Conservation (phyloP, 2,888 invertebrate species). For the Actias luna region DNA sequence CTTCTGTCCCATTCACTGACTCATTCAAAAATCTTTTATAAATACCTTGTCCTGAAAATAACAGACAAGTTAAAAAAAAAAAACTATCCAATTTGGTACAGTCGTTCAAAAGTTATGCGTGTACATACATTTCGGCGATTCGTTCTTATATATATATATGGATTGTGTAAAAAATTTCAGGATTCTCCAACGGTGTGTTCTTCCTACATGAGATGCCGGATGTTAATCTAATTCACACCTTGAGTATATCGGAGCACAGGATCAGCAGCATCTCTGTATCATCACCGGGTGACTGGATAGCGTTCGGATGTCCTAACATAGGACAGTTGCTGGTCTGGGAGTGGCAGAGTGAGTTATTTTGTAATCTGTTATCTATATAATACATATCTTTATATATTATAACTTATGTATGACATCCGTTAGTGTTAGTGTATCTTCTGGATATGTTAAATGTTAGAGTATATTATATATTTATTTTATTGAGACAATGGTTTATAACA, state of each 20-base stretch:
- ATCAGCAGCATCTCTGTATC: constrained; percentile 93
- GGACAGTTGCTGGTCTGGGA: constrained; percentile 99
- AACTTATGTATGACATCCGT: too few relatives aligned
- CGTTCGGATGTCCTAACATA: constrained; percentile 92
- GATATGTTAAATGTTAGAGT: too few relatives aligned
- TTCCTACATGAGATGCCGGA: constrained; percentile 97
- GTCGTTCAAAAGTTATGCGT: too few relatives aligned
- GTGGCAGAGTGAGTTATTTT: constrained; percentile 91
- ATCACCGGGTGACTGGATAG: constrained; percentile 96
- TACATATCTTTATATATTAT: neutral
- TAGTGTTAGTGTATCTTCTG: too few relatives aligned
- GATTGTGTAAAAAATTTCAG: constrained; percentile 60
- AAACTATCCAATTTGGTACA: too few relatives aligned
- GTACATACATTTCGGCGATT: too few relatives aligned
- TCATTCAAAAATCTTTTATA: too few relatives aligned
- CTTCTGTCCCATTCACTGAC: too few relatives aligned
- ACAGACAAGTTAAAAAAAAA: too few relatives aligned
- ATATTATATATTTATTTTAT: too few relatives aligned
- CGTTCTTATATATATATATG: constrained; percentile 6
- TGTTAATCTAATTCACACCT: constrained; percentile 94
- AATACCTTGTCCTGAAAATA: too few relatives aligned
- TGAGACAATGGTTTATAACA: too few relatives aligned
- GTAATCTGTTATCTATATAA: neutral
- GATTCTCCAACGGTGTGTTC: constrained; percentile 95
- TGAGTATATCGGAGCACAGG: constrained; percentile 92